Conservation (phyloP, 2,888 invertebrate genomes). For the Rotaria sp. region DNA sequence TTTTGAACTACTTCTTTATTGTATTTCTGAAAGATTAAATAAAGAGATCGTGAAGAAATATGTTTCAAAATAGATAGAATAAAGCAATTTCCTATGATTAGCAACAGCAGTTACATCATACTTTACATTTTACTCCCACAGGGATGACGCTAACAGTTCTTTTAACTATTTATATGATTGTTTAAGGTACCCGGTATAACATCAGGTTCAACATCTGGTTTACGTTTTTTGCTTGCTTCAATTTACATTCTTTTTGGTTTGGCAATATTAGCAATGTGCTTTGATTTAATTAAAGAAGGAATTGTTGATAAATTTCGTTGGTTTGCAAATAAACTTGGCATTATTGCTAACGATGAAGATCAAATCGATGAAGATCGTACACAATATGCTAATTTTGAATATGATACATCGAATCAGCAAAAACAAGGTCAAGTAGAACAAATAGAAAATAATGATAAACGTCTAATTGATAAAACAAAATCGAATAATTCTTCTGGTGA, state of each 20-base stretch:
- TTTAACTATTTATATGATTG: background rate
- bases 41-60: too few relatives aligned
- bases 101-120: too few relatives aligned
- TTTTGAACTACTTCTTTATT: too few relatives aligned
- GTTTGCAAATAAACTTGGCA: constrained; percentile 4
- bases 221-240: constrained; percentile 43
- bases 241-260: constrained; percentile 48
- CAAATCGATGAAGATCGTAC: background rate
- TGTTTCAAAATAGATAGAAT: too few relatives aligned
- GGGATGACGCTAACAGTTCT: too few relatives aligned
- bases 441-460: background rate
- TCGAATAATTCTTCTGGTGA: background rate
- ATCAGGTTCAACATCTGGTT: constrained; percentile 21
- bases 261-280: constrained; percentile 56
- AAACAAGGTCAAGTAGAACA: too few relatives aligned
- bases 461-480: background rate
- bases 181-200: constrained; percentile 33
- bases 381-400: background rate
- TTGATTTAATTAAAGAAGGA: constrained; percentile 55
- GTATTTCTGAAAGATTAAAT: too few relatives aligned
- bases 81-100: too few relatives aligned
- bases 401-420: background rate
- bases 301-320: constrained; percentile 51
- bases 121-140: too few relatives aligned
- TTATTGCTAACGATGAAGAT: background rate